Evolutionary conservation across 2,113 vertebrate genomes (phyloP).

Genomic region (Salvelinus namaycush): DNA sequence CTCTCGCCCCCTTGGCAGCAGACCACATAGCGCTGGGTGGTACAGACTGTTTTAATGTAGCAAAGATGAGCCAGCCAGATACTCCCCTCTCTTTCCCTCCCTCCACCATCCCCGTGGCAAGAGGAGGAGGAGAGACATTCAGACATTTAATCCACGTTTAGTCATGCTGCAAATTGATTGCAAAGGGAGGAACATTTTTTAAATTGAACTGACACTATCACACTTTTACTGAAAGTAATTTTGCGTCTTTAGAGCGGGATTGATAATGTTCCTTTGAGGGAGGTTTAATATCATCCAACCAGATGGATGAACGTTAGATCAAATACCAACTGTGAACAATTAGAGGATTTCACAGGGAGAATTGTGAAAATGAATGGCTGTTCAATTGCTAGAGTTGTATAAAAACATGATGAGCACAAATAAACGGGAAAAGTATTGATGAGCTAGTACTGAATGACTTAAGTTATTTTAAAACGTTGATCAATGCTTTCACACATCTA

Average conservation of each 20-base stretch:
- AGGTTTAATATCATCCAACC: slow-evolving; percentile 15
- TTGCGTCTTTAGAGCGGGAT: slow-evolving; percentile 11
- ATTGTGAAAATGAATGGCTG: not conserved
- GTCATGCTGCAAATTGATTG: slow-evolving; percentile 64
- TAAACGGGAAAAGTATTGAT: not conserved
- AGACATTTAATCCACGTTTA: slow-evolving; percentile 59
- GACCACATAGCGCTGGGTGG: slow-evolving; percentile 9
- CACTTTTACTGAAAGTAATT: slow-evolving; percentile 35
- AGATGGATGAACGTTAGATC: slow-evolving; percentile 25
- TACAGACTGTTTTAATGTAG: slow-evolving; percentile 14
- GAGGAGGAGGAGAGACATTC: slow-evolving; percentile 44
- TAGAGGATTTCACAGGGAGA: not conserved
- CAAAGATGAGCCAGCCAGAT: slow-evolving; percentile 21
- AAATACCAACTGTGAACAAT: slow-evolving; percentile 13
- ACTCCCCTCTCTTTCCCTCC: not conserved
- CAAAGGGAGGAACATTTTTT: slow-evolving; percentile 30
- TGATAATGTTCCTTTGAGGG: slow-evolving; percentile 36
- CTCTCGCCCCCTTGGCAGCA: slow-evolving; percentile 29
- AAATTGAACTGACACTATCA: slow-evolving; percentile 51
- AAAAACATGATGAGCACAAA: not conserved
- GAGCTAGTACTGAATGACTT: not conserved
- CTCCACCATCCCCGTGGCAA: slow-evolving; percentile 8
- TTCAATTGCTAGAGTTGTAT: not conserved
- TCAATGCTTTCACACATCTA: not conserved
- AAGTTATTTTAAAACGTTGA: not conserved